Evolutionary conservation across 2,888 invertebrate genomes (phyloP).

Genomic region (Phymatocera aterrima): DNA sequence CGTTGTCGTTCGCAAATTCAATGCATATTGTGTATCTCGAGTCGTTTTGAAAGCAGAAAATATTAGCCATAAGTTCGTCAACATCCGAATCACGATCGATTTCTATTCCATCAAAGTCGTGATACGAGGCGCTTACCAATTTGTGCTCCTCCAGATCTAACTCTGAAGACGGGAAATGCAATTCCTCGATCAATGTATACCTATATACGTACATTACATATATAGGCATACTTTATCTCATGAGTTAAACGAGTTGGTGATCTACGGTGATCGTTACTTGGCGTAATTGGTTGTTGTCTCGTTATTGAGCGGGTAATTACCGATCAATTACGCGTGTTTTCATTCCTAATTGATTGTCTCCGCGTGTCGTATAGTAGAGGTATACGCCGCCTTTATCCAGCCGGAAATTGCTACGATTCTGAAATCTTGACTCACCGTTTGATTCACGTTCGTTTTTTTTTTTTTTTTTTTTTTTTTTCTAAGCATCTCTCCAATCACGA

Average conservation of each 20-base stretch:
- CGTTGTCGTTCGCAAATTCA: background rate
- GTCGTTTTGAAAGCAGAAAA: too few species aligned
- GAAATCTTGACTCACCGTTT: constrained; percentile 28
- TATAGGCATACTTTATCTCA: background rate
- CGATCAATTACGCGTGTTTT: constrained; percentile 29
- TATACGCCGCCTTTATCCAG: background rate
- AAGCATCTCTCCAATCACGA: too few species aligned
- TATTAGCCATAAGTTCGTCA: too few species aligned
- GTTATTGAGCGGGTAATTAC: constrained; percentile 28
- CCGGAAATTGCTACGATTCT: constrained; percentile 29
- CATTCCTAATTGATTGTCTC: constrained; percentile 30
- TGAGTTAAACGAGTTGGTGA: constrained; percentile 19
- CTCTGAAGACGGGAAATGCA: background rate
- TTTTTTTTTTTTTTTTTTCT: background rate
- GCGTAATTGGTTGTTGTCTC: constrained; percentile 21
- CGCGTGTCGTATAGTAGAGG: background rate
- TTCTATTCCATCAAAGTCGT: background rate
- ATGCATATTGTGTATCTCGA: too few species aligned
- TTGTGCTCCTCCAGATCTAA: background rate
- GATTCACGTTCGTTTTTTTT: constrained; percentile 18
- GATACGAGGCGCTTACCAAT: background rate
- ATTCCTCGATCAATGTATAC: constrained; percentile 1
- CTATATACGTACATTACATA: background rate
- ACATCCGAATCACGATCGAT: background rate
- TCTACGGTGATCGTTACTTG: constrained; percentile 28